A percentile compares a stretch with the other conserved stretches of the same genome.
phyloP scores from a whole-genome alignment of 2,888 invertebrate genomes.

The Hanleya hanleyi region DNA sequence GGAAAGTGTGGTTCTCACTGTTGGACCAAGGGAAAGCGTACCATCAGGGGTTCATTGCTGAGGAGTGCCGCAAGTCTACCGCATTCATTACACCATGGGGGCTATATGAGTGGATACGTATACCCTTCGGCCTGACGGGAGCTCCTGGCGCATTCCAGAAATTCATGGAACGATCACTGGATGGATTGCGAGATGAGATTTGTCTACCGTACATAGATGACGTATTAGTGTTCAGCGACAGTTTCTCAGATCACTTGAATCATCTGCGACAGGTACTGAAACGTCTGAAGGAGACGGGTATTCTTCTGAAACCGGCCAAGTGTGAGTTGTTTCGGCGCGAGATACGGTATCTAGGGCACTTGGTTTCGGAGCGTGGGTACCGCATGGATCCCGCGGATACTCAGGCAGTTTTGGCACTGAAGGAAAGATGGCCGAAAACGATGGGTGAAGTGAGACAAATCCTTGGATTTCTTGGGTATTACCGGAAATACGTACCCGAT shows the following conservation, averaged over 20 bases:
- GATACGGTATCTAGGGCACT: not conserved
- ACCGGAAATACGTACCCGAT: not conserved
- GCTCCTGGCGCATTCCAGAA: slow-evolving; percentile 35
- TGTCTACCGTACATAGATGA: slow-evolving; percentile 41
- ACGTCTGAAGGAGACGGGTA: not conserved
- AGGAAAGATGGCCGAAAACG: not conserved
- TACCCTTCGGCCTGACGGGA: slow-evolving; percentile 35
- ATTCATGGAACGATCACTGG: slow-evolving; percentile 32
- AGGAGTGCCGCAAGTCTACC: slow-evolving; percentile 25
- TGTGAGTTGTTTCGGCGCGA: not conserved
- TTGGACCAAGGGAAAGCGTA: slow-evolving; percentile 42
- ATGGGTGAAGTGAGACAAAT: slow-evolving; percentile 7
- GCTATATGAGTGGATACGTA: slow-evolving; percentile 35
- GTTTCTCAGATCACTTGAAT: slow-evolving; percentile 13
- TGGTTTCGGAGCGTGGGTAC: slow-evolving; percentile 7
- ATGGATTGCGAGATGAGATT: slow-evolving; percentile 25
- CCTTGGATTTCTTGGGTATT: slow-evolving; percentile 9
- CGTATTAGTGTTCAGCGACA: slow-evolving; percentile 33
- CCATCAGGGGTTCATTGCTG: slow-evolving; percentile 39
- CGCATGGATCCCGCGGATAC: slow-evolving; percentile 9
- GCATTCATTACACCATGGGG: slow-evolving; percentile 41
- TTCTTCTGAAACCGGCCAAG: not conserved
- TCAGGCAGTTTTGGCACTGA: not conserved
- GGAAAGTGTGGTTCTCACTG: slow-evolving; percentile 33
- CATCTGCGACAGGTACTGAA: not conserved